Percentiles rank a stretch among this genome's conserved stretches.
Evolutionary conservation across 2,888 invertebrate genomes (phyloP).

Genomic region (Limnephilus marmoratus): DNA sequence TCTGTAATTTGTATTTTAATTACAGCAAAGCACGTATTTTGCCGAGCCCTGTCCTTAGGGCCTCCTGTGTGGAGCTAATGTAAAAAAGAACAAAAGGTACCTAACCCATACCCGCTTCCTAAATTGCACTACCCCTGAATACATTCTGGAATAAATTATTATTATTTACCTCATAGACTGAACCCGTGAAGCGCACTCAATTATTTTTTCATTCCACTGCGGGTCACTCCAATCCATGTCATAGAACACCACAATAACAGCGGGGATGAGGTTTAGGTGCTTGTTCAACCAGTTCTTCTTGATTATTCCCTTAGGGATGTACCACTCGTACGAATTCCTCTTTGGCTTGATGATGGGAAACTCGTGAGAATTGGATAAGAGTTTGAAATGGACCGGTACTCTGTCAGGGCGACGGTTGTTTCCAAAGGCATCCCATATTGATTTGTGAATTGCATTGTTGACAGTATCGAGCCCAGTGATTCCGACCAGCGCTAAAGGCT

Average conservation of each 20-base stretch:
- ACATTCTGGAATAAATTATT: too few relatives aligned
- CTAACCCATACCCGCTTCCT: too few relatives aligned
- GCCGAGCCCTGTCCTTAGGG: too few relatives aligned
- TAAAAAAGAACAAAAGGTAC: too few relatives aligned
- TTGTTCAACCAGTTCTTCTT: slow-evolving; percentile 97
- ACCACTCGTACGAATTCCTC: slow-evolving; percentile 95
- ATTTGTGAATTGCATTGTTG: slow-evolving; percentile 91
- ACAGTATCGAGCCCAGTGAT: slow-evolving; percentile 91
- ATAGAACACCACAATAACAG: slow-evolving; percentile 95
- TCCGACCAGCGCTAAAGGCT: slow-evolving; percentile 91
- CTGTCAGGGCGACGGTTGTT: slow-evolving; percentile 89
- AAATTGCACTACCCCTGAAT: too few relatives aligned
- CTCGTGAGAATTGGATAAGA: slow-evolving; percentile 88
- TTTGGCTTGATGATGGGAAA: slow-evolving; percentile 93
- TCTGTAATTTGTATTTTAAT: too few relatives aligned
- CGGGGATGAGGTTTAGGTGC: slow-evolving; percentile 92
- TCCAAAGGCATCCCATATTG: slow-evolving; percentile 95
- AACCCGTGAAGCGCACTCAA: slow-evolving; percentile 94
- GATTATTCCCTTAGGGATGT: slow-evolving; percentile 94
- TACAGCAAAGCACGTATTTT: too few relatives aligned
- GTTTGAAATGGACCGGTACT: slow-evolving; percentile 89
- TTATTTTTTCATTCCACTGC: slow-evolving; percentile 95
- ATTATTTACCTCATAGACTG: slow-evolving; percentile 82
- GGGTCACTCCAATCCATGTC: slow-evolving; percentile 98
- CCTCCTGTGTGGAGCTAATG: too few relatives aligned